Evolutionary conservation across 2,113 vertebrate genomes (phyloP), one percentile per base, ranked within the genome.

Genomic region (Vidua chalybeata): DNA sequence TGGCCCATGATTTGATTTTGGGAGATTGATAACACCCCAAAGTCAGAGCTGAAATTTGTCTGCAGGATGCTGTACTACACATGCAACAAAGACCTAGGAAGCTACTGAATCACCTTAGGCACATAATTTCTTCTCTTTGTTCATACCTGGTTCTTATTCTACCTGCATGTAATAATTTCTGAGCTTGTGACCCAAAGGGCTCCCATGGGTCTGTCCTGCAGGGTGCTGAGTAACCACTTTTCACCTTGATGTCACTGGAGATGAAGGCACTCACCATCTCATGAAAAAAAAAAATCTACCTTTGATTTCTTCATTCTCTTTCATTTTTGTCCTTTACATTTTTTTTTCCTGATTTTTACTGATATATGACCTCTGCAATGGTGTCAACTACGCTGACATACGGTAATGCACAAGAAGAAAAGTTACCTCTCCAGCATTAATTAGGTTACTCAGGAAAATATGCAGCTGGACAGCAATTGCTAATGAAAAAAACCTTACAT

Each of bases 381-480:
- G 17, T 69, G 8, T 69, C 24, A 71, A 52, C 90, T 80, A 33
- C 68, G 43, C 1, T 92, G 75, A 56, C 35, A 72, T 63, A 35
- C 3, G 27, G 48, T 48, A 90, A 76, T 64, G 52, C 45, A 54
- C 74, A 52, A 75, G 87, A 79, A 94, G 85, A 91, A 93, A 94
- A 83, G 33, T 56, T 94, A 84, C 55, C 28, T 68, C 84, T 92
- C 62, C 21, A 58, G 77, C 84, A 84, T 94, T 94, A 96, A 97
- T 96, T 97, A 95, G 63, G 52, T 51, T 78, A 64, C 66, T 64
- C 75, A 94, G 64, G 83, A 96, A 97, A 97, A 92, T 26, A 74
- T 43, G 77, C 94, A 91, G 74, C 54, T 91, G 17, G 68, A 89
- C 59, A 91, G 90, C 90, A 97, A 78, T 84, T 95, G 72, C 52